Base-by-base conservation (phyloP, 2,888 invertebrate species). In the Tetragonula carbonaria region DNA sequence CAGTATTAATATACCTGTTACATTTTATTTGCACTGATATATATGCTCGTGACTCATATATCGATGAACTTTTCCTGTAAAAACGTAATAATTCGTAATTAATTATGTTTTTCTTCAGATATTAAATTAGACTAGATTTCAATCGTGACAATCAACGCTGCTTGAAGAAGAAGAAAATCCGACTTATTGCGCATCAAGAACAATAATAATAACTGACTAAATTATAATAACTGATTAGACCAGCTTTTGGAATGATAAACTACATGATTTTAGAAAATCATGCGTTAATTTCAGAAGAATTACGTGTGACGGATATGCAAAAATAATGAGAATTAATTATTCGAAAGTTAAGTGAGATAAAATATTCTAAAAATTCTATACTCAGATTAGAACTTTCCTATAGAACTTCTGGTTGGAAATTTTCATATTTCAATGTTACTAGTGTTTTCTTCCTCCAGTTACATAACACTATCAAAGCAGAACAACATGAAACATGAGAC, bases 161-260 rank as follows among this genome's bases (percentile, higher is more conserved):
- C 57, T 59, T 16, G 55, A 65, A 53, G 21, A 70, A 62, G n/a
- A 59, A 74, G 53, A 21, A 4, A 63, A 53, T 28, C 28, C 23
- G 67, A 59, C 66, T 72, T 67, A 72, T 59, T 66, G 77, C 77
- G 55, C 38, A 53, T 59, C 53, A 62, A 38, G 11, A 18, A 53
- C 8, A 68, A 78, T 55, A 72, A 23, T 33, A 65, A 65, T 28
- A 65, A 38, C 63, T 28, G 70, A 28, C 21, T 55, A 21, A 65
- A 33, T 16, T 62, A 38, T 65, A 65, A 21, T 33, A 65, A 33
- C 18, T 4, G 55, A 71, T 71, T 71, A 71, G 57, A 71, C 55
- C 8, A 55, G 33, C 16, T 55, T 57, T n/a, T 55, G 65, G 16
- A 63, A 63, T 33, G n/a, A 63, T 51, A 18, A 21, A 51, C 3